phyloP scores from a whole-genome alignment of 2,888 invertebrate species.

The Scelioninae gen. 2 region DNA sequence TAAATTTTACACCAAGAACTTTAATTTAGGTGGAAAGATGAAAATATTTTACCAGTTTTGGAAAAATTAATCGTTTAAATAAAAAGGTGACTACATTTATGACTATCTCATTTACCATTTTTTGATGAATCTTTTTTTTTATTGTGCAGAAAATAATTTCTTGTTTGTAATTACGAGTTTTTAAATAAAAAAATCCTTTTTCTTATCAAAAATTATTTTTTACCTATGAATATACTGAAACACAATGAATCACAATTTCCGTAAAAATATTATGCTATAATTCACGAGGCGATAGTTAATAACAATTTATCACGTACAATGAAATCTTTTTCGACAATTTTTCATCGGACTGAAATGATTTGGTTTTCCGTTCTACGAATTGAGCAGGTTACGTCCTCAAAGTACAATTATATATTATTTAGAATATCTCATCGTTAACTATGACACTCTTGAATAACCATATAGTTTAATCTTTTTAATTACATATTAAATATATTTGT shows the following conservation, averaged over 20 bases:
- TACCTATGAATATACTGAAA: not conserved
- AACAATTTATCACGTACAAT: conserved; percentile 26
- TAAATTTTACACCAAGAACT: no score
- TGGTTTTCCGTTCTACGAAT: conserved; percentile 53
- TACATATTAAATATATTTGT: conserved; percentile 63
- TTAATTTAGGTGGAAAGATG: no score
- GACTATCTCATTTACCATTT: no score
- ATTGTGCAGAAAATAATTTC: no score
- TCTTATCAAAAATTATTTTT: no score
- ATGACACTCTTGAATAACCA: conserved; percentile 64
- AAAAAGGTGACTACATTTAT: no score
- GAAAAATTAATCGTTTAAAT: no score
- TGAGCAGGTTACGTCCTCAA: conserved; percentile 70
- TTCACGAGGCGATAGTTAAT: conserved; percentile 13
- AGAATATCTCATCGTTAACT: conserved; percentile 70
- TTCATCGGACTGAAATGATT: conserved; percentile 23
- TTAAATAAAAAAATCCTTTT: no score
- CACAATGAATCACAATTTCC: conserved; percentile 1
- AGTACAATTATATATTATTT: conserved; percentile 65
- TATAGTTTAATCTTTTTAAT: conserved; percentile 60
- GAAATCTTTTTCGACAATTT: conserved; percentile 13
- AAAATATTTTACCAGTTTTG: no score
- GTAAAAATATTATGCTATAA: conserved; percentile 15
- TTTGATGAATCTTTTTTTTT: no score
- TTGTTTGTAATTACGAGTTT: no score